These are phyloP conservation scores for Drosophila robusta DNA, from an alignment of 2,888 invertebrate genomes.

Conservation along the genomic window DNA sequence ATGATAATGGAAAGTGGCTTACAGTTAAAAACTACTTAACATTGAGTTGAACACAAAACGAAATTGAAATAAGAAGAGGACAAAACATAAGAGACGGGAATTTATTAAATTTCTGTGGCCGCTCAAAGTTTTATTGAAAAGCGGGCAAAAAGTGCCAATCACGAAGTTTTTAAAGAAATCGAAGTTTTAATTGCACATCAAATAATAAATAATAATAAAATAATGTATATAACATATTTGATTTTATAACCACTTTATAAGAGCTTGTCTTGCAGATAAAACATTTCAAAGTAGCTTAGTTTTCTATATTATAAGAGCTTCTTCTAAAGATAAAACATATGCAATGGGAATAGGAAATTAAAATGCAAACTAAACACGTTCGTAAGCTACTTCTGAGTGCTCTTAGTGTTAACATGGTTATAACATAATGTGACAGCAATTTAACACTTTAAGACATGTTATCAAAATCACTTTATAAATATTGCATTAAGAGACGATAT, in stretches of 20 bases:
- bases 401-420: background rate
- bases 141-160: background rate
- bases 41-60: background rate
- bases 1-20: conserved; percentile 25
- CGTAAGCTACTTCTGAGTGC: background rate
- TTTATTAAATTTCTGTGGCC: conserved; percentile 3
- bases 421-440: background rate
- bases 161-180: background rate
- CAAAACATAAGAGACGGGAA: background rate
- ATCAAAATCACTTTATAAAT: no score
- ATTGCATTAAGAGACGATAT: no score
- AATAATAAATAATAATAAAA: no score
- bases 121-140: background rate
- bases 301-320: no score
- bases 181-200: background rate
- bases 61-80: background rate
- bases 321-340: background rate
- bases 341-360: background rate
- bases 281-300: no score
- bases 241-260: background rate
- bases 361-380: background rate
- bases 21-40: conserved; percentile 14
- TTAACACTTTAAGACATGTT: background rate
- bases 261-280: background rate
- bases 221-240: no score